These are phyloP conservation scores for Gambusia affinis DNA, from an alignment of 2,113 vertebrate species.

Conservation along the genomic window DNA sequence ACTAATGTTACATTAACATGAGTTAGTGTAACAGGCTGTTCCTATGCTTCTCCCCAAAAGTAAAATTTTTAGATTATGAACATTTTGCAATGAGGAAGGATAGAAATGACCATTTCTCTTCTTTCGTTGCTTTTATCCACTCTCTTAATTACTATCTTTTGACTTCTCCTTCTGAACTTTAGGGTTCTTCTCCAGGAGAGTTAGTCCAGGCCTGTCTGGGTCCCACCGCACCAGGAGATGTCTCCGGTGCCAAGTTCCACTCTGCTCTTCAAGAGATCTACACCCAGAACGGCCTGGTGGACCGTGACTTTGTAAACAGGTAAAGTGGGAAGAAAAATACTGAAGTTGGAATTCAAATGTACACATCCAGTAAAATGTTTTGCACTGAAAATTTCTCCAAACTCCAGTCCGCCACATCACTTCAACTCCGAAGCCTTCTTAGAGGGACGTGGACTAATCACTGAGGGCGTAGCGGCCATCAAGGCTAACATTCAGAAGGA, in stretches of 20 bases:
- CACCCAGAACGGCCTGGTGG: constrained; percentile 69
- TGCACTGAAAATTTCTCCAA: not conserved
- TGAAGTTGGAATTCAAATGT: not conserved
- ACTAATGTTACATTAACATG: no score
- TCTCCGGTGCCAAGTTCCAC: constrained; percentile 74
- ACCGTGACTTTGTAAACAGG: constrained; percentile 69
- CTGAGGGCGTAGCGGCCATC: constrained; percentile 50
- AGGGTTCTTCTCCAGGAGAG: constrained; percentile 76
- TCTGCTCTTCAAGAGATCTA: constrained; percentile 76
- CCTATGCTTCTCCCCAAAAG: not conserved
- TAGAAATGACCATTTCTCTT: not conserved
- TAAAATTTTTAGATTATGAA: not conserved
- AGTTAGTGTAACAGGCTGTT: not conserved
- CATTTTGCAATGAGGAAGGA: not conserved
- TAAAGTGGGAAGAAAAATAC: constrained; percentile 36
- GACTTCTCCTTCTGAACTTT: not conserved
- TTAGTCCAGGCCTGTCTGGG: constrained; percentile 75
- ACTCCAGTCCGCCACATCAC: constrained; percentile 68
- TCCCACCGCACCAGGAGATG: constrained; percentile 68
- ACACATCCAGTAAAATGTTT: not conserved
- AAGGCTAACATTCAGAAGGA: constrained; percentile 62
- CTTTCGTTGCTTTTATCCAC: not conserved
- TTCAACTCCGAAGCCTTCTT: constrained; percentile 76
- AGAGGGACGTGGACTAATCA: constrained; percentile 69
- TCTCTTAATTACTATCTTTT: not conserved